phyloP scores from a whole-genome alignment of 2,888 invertebrate species.

The Gryllus longicercus region DNA sequence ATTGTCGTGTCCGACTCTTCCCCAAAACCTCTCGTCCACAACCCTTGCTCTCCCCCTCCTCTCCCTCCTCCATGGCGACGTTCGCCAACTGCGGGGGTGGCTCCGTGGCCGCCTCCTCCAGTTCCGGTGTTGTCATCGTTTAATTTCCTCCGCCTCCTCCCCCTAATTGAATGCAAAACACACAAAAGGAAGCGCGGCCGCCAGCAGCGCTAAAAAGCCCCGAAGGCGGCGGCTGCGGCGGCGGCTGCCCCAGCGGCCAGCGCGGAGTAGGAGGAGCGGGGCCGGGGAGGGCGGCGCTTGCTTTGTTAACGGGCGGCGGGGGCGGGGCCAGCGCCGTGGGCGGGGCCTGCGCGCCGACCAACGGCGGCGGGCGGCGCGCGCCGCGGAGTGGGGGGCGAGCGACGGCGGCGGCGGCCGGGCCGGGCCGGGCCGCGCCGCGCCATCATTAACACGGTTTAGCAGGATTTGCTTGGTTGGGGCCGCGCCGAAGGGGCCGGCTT shows the following conservation, averaged over 20 bases:
- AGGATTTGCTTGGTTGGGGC: not conserved
- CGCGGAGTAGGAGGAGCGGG: no score
- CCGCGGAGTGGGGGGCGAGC: not conserved
- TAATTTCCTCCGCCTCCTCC: constrained; percentile 20
- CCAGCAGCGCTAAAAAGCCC: not conserved
- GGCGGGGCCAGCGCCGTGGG: no score
- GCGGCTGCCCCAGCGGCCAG: not conserved
- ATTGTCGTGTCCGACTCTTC: not conserved
- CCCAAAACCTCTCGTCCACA: not conserved
- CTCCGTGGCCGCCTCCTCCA: not conserved
- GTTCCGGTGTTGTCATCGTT: constrained; percentile 23
- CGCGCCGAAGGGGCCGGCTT: not conserved
- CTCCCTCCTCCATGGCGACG: not conserved
- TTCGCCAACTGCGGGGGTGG: not conserved
- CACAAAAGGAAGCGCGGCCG: constrained; percentile 22
- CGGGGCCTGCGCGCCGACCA: not conserved
- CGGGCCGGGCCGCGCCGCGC: not conserved
- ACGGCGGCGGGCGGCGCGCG: not conserved
- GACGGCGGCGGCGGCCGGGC: not conserved
- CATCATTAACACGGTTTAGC: not conserved
- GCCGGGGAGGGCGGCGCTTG: not conserved
- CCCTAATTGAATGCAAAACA: constrained; percentile 26
- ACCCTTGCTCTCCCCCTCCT: not conserved
- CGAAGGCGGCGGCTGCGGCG: not conserved
- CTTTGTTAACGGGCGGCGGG: not conserved